A percentile compares a stretch with the other conserved stretches of the same genome.
phyloP scores from a whole-genome alignment of 2,797 vertebrate genomes.

The Spinus pinus region DNA sequence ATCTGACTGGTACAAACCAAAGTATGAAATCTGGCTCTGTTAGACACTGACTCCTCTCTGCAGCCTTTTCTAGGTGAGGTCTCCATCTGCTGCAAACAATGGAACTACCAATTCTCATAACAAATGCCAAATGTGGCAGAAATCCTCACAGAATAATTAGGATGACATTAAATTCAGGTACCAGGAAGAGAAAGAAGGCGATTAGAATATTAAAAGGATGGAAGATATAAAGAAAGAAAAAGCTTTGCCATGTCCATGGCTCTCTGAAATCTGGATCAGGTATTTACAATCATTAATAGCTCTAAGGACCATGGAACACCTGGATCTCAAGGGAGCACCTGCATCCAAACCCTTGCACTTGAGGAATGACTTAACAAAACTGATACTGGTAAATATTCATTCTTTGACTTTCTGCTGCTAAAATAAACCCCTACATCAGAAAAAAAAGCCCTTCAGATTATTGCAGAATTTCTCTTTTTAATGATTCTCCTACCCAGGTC shows the following conservation, averaged over 20 bases:
- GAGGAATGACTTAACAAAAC: not conserved
- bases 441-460: not conserved
- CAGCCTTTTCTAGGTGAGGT: not conserved
- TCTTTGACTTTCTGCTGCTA: not conserved
- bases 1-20: not conserved
- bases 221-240: not conserved
- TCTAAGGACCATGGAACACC: not conserved
- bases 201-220: not conserved
- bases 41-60: not conserved
- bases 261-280: not conserved
- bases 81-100: not conserved
- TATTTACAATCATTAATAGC: not conserved
- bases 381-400: not conserved
- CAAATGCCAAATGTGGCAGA: not conserved
- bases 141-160: not conserved
- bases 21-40: not conserved
- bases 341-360: not conserved
- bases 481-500: not conserved
- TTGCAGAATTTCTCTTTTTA: not conserved
- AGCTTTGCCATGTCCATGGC: not conserved
- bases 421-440: not conserved
- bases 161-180: not conserved
- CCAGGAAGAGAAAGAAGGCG: not conserved
- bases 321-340: not conserved
- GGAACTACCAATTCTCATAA: not conserved